Evolutionary conservation across 2,113 vertebrate species (phyloP), one percentile per base, ranked within the genome.

Genomic region (Xerus inauris): DNA sequence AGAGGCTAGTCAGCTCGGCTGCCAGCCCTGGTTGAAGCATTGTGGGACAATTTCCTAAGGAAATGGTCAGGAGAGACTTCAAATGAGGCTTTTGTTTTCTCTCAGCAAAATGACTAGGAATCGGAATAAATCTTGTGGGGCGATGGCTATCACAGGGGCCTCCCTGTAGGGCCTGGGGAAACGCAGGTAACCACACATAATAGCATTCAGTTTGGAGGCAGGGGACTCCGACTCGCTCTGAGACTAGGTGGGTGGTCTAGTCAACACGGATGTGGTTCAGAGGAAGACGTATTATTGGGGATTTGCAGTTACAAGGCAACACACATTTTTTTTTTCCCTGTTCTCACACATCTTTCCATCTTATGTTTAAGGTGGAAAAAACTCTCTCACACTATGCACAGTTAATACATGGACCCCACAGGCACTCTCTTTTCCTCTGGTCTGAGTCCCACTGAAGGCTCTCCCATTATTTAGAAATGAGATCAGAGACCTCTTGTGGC

Each of bases 1-100:
- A 98, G 97, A 97, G 96, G 96, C 98, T 94, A 95, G 97, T 2
- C 62, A 85, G 95, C 97, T 95, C 71, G 94, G 54, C 98, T 98
- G 97, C 98, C 98, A 98, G 97, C 96, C 93, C 86, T 93, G 89
- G 96, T 12, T 0, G 89, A 98, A 97, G 97, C 97, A 97, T 96
- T 97, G 93, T 96, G 97, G 98, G 98, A 97, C 94, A 96, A 87
- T 94, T 81, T 95, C 95, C 75, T 51, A 91, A 94, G 84, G 97
- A 97, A 95, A 84, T 97, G 95, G 92, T 0, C 89, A 79, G 54
- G 40, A 62, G 86, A 73, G 92, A 93, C 76, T 89, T 97, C 96
- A 92, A 65, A 96, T 38, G 87, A 97, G 91, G 96, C 96, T 97
- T 97, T 97, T 96, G 94, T 82, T 97, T 94, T 42, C 87, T 90